Base-by-base conservation (phyloP, 1,140 invertebrate genomes). In the Diuraphis noxia region DNA sequence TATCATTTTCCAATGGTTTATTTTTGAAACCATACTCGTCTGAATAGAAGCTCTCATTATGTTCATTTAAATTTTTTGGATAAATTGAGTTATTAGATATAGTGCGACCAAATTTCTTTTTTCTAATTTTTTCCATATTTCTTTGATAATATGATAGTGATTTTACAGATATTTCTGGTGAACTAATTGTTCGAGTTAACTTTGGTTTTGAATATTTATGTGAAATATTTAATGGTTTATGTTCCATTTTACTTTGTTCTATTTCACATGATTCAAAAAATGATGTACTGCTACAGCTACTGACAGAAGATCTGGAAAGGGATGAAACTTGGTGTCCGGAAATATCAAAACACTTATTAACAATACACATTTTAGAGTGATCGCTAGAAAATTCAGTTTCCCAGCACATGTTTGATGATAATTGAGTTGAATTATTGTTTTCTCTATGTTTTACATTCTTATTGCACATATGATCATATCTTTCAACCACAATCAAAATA, bases 191-290 rank as follows among this genome's bases (percentile, higher is more conserved):
- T 49, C 89, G 41, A 8, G 25, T 30, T 91, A 91, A 46, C n/a
- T 91, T 91, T 1, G 89, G 89, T 46, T 91, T 91, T 19, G 43
- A 91, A n/a, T 36, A 91, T 52, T 49, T 91, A 21, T 46, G 77
- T 30, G 34, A 19, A n/a, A n/a, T 40, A 34, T 91, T 91, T 81
- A 91, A 82, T 25, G 89, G 77, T 30, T 91, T 91, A 82, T 91
- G 89, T 91, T 91, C 89, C 89, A 91, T 91, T 81, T 91, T 91
- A 49, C 89, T 91, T 52, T 82, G 89, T 82, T 91, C 89, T 36
- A 81, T 21, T 91, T 91, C 89, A 81, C 89, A 91, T 49, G 88
- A 90, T 49, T 91, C 89, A 91, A 81, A 91, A 91, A 91, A 91
- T 25, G 89, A 91, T n/a, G 46, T 30, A 38, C 89, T 91, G 25